Evolutionary conservation across 1,140 invertebrate genomes (phyloP).

Genomic region (Eurosta solidaginis): DNA sequence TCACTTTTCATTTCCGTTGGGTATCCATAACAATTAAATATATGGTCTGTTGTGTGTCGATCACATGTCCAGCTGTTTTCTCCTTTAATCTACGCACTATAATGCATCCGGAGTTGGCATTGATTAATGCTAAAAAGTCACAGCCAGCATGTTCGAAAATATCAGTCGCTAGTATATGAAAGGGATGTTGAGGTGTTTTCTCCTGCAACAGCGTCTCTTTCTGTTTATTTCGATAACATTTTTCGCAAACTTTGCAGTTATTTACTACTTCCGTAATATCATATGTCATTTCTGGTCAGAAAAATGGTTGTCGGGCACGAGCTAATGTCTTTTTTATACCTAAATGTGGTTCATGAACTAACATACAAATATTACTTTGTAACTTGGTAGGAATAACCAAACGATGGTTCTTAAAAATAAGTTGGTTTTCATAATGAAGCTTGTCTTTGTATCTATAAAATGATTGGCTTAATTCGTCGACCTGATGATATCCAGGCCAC

Average conservation of each 20-base stretch:
- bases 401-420: slow-evolving; percentile 30
- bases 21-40: slow-evolving; percentile 23
- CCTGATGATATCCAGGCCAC: neutral
- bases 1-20: slow-evolving; percentile 30
- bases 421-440: slow-evolving; percentile 29
- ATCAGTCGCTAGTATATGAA: neutral
- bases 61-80: neutral
- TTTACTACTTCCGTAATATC: neutral
- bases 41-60: neutral
- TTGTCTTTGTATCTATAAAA: neutral
- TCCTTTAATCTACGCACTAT: neutral
- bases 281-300: neutral
- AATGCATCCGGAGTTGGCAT: neutral
- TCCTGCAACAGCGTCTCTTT: slow-evolving; percentile 16
- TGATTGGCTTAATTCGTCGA: neutral
- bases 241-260: slow-evolving; percentile 31
- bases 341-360: too few relatives aligned
- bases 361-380: neutral
- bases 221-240: slow-evolving; percentile 28
- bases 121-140: neutral
- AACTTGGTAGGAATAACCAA: slow-evolving; percentile 7
- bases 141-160: slow-evolving; percentile 12
- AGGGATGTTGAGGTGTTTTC: slow-evolving; percentile 1
- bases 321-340: too few relatives aligned
- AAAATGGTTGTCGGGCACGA: neutral